Base-by-base conservation (phyloP, 2,888 invertebrate species). In the Eupelmus urozonus region DNA sequence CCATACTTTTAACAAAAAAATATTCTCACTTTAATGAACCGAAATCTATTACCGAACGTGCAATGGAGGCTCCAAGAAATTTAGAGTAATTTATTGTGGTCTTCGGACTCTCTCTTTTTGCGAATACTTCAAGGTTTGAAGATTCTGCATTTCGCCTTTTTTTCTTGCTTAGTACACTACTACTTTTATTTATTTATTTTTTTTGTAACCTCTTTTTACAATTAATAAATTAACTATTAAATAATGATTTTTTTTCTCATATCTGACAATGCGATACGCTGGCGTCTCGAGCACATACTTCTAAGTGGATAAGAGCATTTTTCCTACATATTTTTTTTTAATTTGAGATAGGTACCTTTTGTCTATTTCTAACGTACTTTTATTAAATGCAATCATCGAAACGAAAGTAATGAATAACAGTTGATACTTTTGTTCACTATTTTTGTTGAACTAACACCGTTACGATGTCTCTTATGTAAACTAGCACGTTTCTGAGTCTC, bases 101-200 rank as follows among this genome's bases (percentile, higher is more conserved):
- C 49, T 65, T 63, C 5, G 18, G 51, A 67, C 57, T 67, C 75
- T 75, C 59, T 75, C 53, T 55, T 73, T 69, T 71, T 49, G 76
- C 70, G 27, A 70, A 59, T 40, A 49, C n/a, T 1, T 76, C 45
- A 25, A 34, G 23, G 4, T 29, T 27, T 45, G 42, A n/a, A 59
- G 40, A 65, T 59, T 71, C 18, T 59, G 65, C 76, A 71, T 65
- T 69, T 76, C 57, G 49, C 27, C 25, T 62, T 62, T 69, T 45
- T 16, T 18, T 45, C 29, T 57, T 18, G 45, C 13, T 25, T 49
- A 49, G 1, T 55, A 18, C n/a, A 60, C 3, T 55, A 11, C 29
- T n/a, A 40, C 34, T 63, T 69, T 49, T 71, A 71, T 76, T 74
- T 66, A 45, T 59, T n/a, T 20, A n/a, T 23, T 18, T 75, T 16